Conservation (phyloP, 2,797 vertebrate genomes). For the Chloroceryle amazona region DNA sequence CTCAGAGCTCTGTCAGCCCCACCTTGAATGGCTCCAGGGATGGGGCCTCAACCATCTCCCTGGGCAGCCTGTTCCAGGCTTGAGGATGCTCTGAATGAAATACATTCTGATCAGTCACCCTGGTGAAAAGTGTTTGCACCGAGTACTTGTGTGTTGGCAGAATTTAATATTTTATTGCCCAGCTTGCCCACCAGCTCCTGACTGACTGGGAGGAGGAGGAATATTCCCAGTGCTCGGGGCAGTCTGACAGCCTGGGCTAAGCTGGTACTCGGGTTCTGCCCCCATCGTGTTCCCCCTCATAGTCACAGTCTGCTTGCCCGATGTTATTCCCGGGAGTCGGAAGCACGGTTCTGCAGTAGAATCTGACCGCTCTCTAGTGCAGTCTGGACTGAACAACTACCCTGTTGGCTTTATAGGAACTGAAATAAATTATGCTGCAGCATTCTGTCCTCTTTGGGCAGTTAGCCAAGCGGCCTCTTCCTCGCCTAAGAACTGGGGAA, state of each 20-base stretch:
- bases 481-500: not conserved
- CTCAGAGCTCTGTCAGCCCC: too few relatives aligned
- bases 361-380: not conserved
- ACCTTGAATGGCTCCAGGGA: too few relatives aligned
- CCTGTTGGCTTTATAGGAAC: not conserved
- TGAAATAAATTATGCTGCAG: too few relatives aligned
- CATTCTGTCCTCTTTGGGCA: not conserved
- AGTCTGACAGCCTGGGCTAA: not conserved
- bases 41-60: too few relatives aligned
- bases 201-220: not conserved
- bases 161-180: not conserved
- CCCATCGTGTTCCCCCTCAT: not conserved
- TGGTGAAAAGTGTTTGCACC: not conserved
- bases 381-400: not conserved
- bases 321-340: not conserved
- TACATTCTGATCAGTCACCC: not conserved
- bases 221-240: not conserved
- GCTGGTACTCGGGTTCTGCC: not conserved
- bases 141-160: not conserved
- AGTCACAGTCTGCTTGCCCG: not conserved
- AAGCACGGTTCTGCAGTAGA: not conserved
- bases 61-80: too few relatives aligned
- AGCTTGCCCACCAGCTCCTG: not conserved
- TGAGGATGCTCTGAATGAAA: not conserved
- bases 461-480: not conserved